A percentile compares a stretch with the other conserved stretches of the same genome.
Conservation (phyloP, 2,797 vertebrate species). For the Sebastes cheni region DNA sequence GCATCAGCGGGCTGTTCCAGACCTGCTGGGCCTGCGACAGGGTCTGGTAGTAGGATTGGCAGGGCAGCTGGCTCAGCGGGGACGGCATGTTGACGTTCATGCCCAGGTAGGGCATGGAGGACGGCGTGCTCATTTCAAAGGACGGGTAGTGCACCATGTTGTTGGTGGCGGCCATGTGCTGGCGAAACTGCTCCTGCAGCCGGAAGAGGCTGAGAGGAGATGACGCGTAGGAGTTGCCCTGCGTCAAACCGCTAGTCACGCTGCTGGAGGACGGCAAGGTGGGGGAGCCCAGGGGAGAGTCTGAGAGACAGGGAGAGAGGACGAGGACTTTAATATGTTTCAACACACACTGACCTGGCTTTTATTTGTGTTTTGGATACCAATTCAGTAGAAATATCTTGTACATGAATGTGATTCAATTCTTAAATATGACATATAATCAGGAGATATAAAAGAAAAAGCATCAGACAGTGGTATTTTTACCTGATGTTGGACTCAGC, state of each 20-base stretch:
- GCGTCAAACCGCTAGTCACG: constrained; percentile 80
- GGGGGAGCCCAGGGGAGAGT: constrained; percentile 86
- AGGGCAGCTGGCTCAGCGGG: constrained; percentile 92
- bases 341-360: not conserved
- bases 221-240: constrained; percentile 94
- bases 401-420: not conserved
- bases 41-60: constrained; percentile 98
- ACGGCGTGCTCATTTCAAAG: constrained; percentile 92
- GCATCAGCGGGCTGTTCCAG: constrained; percentile 94
- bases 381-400: not conserved
- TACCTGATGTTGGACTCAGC: constrained; percentile 93
- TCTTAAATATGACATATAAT: not conserved
- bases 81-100: constrained; percentile 96
- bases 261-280: constrained; percentile 86
- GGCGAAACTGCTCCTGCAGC: constrained; percentile 99
- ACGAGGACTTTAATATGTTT: constrained; percentile 2
- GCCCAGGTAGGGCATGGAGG: constrained; percentile 94
- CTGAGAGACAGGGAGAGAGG: constrained; percentile 73
- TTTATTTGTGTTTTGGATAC: not conserved
- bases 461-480: not conserved
- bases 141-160: constrained; percentile 97
- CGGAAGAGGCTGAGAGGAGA: constrained; percentile 98
- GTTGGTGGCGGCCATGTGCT: constrained; percentile 99
- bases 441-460: not conserved
- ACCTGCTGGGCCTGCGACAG: constrained; percentile 96